Percentiles rank a stretch among this genome's conserved stretches.
Conservation (phyloP, 2,888 invertebrate genomes). For the Frankliniella fusca region DNA sequence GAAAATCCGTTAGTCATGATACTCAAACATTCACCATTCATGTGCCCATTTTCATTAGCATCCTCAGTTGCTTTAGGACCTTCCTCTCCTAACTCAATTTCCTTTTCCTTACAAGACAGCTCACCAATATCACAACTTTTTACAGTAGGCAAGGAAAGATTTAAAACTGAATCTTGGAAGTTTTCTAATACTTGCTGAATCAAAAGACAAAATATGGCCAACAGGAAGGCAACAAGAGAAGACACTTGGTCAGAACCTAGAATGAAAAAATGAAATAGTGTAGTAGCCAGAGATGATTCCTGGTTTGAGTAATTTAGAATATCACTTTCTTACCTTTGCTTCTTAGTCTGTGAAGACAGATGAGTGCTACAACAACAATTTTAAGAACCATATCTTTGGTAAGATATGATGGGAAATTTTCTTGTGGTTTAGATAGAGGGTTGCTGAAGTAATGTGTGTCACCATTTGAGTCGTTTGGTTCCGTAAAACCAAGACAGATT, state of each 20-base stretch:
- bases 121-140: slow-evolving; percentile 37
- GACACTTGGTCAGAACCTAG: slow-evolving; percentile 71
- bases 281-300: slow-evolving; percentile 13
- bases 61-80: slow-evolving; percentile 19
- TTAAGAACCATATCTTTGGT: slow-evolving; percentile 72
- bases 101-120: not conserved
- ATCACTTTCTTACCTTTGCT: slow-evolving; percentile 47
- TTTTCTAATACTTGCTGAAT: slow-evolving; percentile 47
- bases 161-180: slow-evolving; percentile 48
- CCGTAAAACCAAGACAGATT: slow-evolving; percentile 60
- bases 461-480: slow-evolving; percentile 50
- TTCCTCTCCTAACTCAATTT: not conserved
- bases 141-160: slow-evolving; percentile 46
- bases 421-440: not conserved
- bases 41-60: slow-evolving; percentile 37
- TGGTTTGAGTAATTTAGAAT: too few species aligned
- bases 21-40: slow-evolving; percentile 32
- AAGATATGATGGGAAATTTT: slow-evolving; percentile 52
- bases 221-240: slow-evolving; percentile 75
- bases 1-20: not conserved
- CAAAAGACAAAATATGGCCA: slow-evolving; percentile 75
- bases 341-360: slow-evolving; percentile 73
- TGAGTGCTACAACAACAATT: slow-evolving; percentile 73
- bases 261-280: slow-evolving; percentile 33
- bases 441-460: slow-evolving; percentile 45